Base-by-base conservation (phyloP, 2,113 vertebrate genomes). In the Petromus typicus region DNA sequence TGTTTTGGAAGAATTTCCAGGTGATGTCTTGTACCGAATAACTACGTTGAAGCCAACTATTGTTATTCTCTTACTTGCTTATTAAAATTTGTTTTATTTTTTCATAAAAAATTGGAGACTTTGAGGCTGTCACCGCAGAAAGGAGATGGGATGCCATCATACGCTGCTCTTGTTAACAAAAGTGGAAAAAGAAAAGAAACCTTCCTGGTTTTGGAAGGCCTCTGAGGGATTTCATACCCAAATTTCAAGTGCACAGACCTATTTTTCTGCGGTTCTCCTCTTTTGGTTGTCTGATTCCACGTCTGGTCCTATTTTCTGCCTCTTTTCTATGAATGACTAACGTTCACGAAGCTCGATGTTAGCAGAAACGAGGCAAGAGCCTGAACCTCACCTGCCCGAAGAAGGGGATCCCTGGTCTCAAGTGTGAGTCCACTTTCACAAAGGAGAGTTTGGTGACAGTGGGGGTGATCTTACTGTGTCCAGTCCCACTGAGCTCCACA, bases 341-440 rank as follows among this genome's bases (percentile, higher is more conserved):
- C 30, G 34, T 59, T 48, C 93, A 59, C 10, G 43, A 86, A 9
- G 11, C 23, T 75, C 20, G 16, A n/a, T 71, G 92, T 88, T 18
- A 95, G 80, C 37, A 95, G 81, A 61, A n/a, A 67, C 51, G 32
- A 30, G 17, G 27, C 43, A 14, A 82, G 0, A 84, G 20, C 45
- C 96, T 95, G 93, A 23, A n/a, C 76, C 96, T 54, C 89, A 99
- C 98, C 98, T 81, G 97, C 10, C 98, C 98, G 16, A 91, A 97
- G 86, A 98, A 96, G 16, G 98, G 98, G 67, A 99, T 97, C 4
- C 98, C 98, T 57, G 80, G 96, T 96, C 97, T 98, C 59, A 98
- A 98, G 7, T 96, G 14, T 23, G 97, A 37, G 37, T 98, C 98
- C 95, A 97, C 64, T 22, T 98, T 71, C 54, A 98, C 98, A 95